These are phyloP conservation scores for Clepsis dumicolana DNA, from an alignment of 2,888 invertebrate species.

Conservation along the genomic window DNA sequence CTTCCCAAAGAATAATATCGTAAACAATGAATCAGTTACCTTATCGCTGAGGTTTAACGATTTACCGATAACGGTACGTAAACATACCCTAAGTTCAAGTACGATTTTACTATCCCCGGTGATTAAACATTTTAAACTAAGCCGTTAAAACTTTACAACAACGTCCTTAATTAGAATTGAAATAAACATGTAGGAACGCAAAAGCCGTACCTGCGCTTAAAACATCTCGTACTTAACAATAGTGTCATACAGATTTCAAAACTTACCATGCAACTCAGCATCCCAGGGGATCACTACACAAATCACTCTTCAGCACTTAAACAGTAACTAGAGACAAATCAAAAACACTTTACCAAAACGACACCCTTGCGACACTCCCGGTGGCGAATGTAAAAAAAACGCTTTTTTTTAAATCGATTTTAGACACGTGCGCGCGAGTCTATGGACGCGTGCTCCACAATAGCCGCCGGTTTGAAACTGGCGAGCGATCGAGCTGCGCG, in stretches of 20 bases:
- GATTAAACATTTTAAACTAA: constrained; percentile 75
- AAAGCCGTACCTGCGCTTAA: constrained; percentile 45
- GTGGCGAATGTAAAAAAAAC: constrained; percentile 60
- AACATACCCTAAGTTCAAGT: constrained; percentile 36
- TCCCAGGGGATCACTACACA: constrained; percentile 68
- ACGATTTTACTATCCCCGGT: constrained; percentile 53
- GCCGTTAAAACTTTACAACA: constrained; percentile 72
- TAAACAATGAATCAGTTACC: constrained; percentile 30
- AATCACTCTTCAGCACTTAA: constrained; percentile 57
- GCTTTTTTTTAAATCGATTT: constrained; percentile 49
- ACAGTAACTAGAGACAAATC: constrained; percentile 51
- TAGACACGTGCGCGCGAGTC: constrained; percentile 67
- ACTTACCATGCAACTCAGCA: constrained; percentile 80
- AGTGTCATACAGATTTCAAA: constrained; percentile 76
- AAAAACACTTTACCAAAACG: constrained; percentile 66
- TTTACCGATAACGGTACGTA: constrained; percentile 38
- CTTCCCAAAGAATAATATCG: constrained; percentile 20
- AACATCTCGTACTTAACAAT: constrained; percentile 71
- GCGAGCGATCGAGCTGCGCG: constrained; percentile 64
- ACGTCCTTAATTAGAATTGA: constrained; percentile 74
- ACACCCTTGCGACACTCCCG: constrained; percentile 71
- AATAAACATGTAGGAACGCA: constrained; percentile 32
- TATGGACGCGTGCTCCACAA: constrained; percentile 68
- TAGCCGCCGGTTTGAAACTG: constrained; percentile 69
- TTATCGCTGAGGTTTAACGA: constrained; percentile 28